Conservation (phyloP, 2,113 vertebrate genomes). For the Columba livia region DNA sequence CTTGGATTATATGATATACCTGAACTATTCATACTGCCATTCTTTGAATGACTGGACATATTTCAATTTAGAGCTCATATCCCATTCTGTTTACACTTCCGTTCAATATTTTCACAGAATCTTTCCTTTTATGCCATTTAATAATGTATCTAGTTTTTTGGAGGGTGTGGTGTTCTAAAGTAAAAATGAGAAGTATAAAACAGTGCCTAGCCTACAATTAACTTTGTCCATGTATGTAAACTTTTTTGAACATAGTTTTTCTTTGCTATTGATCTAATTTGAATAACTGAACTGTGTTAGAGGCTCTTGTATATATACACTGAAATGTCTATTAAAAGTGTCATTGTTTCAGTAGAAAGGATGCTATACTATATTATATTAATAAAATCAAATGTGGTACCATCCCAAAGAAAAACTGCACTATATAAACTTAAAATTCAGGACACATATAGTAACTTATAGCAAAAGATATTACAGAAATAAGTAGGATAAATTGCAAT, state of each 20-base stretch:
- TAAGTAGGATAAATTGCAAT: background rate
- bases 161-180: rapidly evolving
- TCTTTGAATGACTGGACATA: background rate
- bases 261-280: background rate
- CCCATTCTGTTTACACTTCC: background rate
- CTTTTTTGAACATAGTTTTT: background rate
- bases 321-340: background rate
- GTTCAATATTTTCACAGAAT: background rate
- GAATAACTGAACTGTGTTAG: background rate
- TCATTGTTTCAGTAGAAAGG: background rate
- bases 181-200: background rate
- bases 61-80: background rate
- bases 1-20: background rate
- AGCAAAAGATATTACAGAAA: background rate
- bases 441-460: background rate
- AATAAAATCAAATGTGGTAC: background rate
- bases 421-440: background rate
- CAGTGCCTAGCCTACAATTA: background rate
- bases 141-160: background rate
- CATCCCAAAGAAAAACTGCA: background rate
- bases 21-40: background rate
- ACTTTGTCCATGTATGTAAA: background rate
- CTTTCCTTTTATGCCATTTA: background rate
- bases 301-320: background rate
- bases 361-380: background rate